A percentile compares a stretch with the other conserved stretches of the same genome.
These are phyloP conservation scores for Chaunax sp. DNA, from an alignment of 2,797 vertebrate genomes.

Conservation along the genomic window DNA sequence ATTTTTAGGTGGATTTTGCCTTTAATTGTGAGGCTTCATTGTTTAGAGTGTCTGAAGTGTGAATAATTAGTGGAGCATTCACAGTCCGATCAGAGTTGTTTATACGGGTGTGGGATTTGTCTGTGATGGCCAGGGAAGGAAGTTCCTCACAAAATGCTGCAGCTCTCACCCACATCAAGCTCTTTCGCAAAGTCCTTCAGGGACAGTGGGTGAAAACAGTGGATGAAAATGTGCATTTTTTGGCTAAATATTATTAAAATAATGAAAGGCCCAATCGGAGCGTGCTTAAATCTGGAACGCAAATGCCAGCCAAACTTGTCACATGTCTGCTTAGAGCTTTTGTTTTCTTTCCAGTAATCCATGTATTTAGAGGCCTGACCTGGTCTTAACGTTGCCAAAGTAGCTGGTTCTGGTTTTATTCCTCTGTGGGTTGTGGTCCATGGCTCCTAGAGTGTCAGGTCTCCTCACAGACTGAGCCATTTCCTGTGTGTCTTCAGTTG, in stretches of 20 bases:
- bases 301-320: conserved; percentile 45
- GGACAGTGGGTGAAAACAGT: conserved; percentile 5
- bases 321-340: conserved; percentile 29
- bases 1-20: conserved; percentile 14
- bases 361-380: conserved; percentile 65
- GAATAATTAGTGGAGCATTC: no score
- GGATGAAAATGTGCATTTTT: conserved; percentile 11
- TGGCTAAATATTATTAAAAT: conserved; percentile 2
- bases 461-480: conserved; percentile 75
- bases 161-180: conserved; percentile 45
- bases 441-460: conserved; percentile 45
- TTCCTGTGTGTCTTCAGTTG: conserved; percentile 36
- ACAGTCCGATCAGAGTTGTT: conserved; percentile 48
- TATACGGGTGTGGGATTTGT: conserved; percentile 65
- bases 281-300: conserved; percentile 26
- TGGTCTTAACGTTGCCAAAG: conserved; percentile 85
- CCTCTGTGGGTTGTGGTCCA: conserved; percentile 74
- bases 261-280: conserved; percentile 39
- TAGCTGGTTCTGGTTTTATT: conserved; percentile 80
- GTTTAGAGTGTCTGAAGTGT: conserved; percentile 8
- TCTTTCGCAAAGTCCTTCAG: conserved; percentile 24
- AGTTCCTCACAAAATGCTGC: conserved; percentile 37
- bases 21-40: not conserved
- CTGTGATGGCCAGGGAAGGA: conserved; percentile 19
- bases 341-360: conserved; percentile 46